Evolutionary conservation across 2,113 vertebrate genomes (phyloP), one percentile per base, ranked within the genome.

Genomic region (Cephalopholis sonnerati): DNA sequence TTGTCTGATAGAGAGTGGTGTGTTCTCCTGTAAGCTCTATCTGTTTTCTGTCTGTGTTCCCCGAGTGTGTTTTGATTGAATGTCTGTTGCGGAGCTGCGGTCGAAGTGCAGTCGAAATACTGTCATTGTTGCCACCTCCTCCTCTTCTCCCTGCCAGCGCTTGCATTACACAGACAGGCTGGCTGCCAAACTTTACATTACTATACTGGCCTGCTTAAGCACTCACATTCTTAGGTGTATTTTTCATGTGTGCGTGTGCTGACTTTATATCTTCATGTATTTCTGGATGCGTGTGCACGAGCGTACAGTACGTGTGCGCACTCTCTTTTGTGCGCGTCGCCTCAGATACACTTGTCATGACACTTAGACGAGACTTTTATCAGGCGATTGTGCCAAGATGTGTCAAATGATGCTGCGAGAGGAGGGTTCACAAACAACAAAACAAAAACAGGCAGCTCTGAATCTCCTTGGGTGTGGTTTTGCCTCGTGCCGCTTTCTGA

Each of bases 51-150:
- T 84, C 74, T 85, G 55, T 82, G 64, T 77, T 86, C 72, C 85
- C 74, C 22, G 65, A 77, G 66, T 84, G 81, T 73, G 84, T 68
- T 89, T 87, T 89, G 91, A 94, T 86, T 89, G 91, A 92, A 79
- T 74, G 85, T 84, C 81, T 88, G 73, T 87, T 86, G 84, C 68
- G 7, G 68, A 83, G 79, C 62, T 85, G 64, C 24, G 78, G 88
- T 86, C 71, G 69, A 86, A 91, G 84, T 83, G 86, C 68, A 84
- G 85, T 89, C 12, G 53, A 86, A 87, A 90, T 77, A 62, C 87
- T 92, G 90, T 93, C 85, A 93, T 83, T 85, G 82, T 90, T 83
- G 75, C 70, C 76, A 72, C 79, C 71, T 63, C 70, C 71, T 73
- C 81, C 68, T 58, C 66, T 71, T 80, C 74, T 66, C 68, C 55